Conservation (phyloP, 2,113 vertebrate genomes). For the Prunella himalayana region DNA sequence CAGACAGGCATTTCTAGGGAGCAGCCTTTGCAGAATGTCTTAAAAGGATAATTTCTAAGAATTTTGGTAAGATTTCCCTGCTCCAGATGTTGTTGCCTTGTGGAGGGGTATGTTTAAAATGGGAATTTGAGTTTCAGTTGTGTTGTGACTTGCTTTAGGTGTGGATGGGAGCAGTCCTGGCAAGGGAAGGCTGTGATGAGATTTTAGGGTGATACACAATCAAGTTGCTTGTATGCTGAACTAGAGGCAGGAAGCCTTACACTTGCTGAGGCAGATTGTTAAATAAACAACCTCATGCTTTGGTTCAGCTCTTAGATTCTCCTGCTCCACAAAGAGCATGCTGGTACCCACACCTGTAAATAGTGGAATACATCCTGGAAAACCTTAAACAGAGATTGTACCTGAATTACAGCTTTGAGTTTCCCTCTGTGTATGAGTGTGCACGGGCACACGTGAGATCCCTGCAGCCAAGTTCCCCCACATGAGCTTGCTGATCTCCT, state of each 20-base stretch:
- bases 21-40: background rate
- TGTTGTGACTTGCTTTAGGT: background rate
- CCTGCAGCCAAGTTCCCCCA: background rate
- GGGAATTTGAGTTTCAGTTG: background rate
- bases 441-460: background rate
- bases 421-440: background rate
- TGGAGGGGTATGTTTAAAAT: background rate
- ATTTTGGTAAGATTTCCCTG: background rate
- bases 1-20: background rate
- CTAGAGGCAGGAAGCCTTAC: background rate
- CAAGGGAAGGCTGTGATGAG: background rate
- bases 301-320: background rate
- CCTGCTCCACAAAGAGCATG: fast-evolving
- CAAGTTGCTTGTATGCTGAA: background rate
- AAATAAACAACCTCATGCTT: conserved; percentile 1
- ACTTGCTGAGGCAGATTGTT: background rate
- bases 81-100: background rate
- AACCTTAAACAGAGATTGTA: background rate
- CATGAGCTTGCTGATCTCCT: background rate
- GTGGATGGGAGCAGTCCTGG: background rate
- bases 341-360: background rate
- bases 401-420: background rate
- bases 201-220: background rate
- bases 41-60: background rate
- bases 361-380: background rate